Evolutionary conservation across 2,797 vertebrate genomes (phyloP).

Genomic region (Cossypha caffra): DNA sequence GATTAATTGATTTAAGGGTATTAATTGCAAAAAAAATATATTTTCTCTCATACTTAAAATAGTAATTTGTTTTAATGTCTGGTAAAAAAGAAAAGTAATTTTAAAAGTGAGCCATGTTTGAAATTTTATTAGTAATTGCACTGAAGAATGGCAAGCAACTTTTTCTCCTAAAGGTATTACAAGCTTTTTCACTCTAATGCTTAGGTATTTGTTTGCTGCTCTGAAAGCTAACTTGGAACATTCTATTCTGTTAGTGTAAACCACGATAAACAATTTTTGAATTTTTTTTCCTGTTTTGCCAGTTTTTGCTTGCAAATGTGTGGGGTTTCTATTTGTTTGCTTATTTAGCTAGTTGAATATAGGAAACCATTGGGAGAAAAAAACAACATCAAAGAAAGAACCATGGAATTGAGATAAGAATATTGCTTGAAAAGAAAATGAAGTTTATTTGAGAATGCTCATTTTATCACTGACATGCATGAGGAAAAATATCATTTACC

Average conservation of each 20-base stretch:
- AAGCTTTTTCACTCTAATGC: neutral
- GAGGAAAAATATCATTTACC: neutral
- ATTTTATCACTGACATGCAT: neutral
- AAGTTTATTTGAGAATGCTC: neutral
- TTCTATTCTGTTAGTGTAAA: neutral
- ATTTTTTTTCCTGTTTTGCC: neutral
- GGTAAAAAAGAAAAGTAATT: neutral
- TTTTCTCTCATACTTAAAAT: neutral
- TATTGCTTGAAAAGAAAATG: neutral
- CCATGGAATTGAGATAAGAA: neutral
- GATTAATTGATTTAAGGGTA: neutral
- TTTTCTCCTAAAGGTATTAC: neutral
- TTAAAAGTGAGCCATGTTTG: rapidly evolving
- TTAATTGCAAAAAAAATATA: neutral
- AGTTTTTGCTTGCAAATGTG: neutral
- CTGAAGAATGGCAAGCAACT: neutral
- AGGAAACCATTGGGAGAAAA: neutral
- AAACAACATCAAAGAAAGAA: neutral
- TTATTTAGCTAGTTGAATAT: neutral
- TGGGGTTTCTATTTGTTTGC: neutral
- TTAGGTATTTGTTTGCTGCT: neutral
- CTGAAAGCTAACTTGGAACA: neutral
- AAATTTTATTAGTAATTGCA: neutral
- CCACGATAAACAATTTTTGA: neutral
- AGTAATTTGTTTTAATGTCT: neutral